Base-by-base conservation (phyloP, 1,140 invertebrate genomes). In the Leptoteleia sp. region DNA sequence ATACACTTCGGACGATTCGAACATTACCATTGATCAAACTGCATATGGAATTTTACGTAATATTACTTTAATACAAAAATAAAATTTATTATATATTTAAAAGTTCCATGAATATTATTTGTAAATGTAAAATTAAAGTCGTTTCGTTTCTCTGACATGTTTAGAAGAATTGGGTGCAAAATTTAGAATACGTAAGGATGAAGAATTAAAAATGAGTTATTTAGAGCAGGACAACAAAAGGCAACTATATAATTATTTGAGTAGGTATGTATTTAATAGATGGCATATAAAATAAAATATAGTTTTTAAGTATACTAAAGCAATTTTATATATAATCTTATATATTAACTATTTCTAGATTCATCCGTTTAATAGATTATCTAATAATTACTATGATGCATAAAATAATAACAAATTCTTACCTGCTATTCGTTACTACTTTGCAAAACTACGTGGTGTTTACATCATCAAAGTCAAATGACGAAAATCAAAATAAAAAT, bases 171-270 rank as follows among this genome's bases (percentile, higher is more conserved):
- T 37, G 22, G 81, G 81, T 79, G 88, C 77, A 4, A 84, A 84
- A 57, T 73, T 87, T 15, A 81, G 75, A 77, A 81, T 82, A 55
- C 82, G 71, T n/a, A 83, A 81, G 27, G 81, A 85, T 81, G 88
- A 85, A 81, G 87, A 79, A 83, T 89, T 82, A 73, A 94, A 92
- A 81, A 94, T 95, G 91, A 94, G 94, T 15, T 96, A 95, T 80
- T 95, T 94, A 22, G 93, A 96, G 79, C 94, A 96, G 79, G 93
- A 94, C 0, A 93, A 93, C 62, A 97, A 96, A 82, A 90, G 93
- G 64, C 91, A 93, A 50, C 93, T 94, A 79, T 96, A 95, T 84
- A 91, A 92, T 78, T 89, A 92, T 16, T 88, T 95, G 0, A 91
- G 92, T 11, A 91, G 93, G 94, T 95, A 89, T 80, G 83, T 3